Conservation (phyloP, 2,888 invertebrate genomes). For the Melipona beecheii region DNA sequence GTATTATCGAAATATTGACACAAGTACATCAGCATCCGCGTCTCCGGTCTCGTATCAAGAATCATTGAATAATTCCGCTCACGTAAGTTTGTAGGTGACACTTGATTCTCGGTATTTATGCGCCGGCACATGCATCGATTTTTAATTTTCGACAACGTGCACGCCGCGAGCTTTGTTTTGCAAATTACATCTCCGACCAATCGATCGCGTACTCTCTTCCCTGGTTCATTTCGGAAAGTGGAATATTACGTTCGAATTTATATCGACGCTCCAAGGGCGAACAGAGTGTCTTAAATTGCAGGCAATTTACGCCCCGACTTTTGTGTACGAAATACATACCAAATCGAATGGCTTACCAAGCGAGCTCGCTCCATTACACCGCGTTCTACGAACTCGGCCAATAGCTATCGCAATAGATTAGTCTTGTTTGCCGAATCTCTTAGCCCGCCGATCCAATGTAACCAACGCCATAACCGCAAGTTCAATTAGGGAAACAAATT, state of each 20-base stretch:
- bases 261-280: not conserved
- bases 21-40: not conserved
- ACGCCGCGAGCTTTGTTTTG: not conserved
- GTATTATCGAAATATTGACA: not conserved
- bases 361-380: not conserved
- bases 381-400: not conserved
- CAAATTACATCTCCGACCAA: not conserved
- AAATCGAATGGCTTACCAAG: not conserved
- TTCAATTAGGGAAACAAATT: conserved; percentile 20
- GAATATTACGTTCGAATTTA: not conserved
- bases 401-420: conserved; percentile 13
- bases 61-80: conserved; percentile 21
- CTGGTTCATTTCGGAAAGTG: not conserved
- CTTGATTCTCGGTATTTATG: conserved; percentile 28
- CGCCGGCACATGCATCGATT: not conserved
- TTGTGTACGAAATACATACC: not conserved
- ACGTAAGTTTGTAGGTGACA: conserved; percentile 28
- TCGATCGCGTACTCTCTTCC: not conserved
- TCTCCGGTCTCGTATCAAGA: not conserved
- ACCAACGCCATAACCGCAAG: conserved; percentile 10
- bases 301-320: not conserved
- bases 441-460: conserved; percentile 23
- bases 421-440: conserved; percentile 8
- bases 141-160: not conserved
- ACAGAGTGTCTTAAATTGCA: not conserved